Percentiles rank a stretch among this genome's conserved stretches.
phyloP scores from a whole-genome alignment of 2,888 invertebrate species.

The Pollenia angustigena region DNA sequence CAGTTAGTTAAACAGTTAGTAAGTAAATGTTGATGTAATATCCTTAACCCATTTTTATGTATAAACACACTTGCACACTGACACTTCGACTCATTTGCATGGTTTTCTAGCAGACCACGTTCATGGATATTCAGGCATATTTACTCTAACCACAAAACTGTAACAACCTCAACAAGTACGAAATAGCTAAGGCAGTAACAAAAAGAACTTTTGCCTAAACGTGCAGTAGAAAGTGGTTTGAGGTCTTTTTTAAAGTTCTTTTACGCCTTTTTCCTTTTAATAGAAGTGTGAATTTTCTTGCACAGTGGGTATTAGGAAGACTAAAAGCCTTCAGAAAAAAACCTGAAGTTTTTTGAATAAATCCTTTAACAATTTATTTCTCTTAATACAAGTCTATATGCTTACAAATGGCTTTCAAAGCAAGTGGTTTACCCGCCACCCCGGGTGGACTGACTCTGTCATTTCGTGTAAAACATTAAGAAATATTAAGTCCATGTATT shows the following conservation, averaged over 20 bases:
- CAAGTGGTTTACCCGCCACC: too few species aligned
- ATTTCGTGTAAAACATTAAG: too few species aligned
- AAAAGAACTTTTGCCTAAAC: slow-evolving; percentile 14
- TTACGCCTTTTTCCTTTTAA: slow-evolving; percentile 5
- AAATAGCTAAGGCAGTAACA: neutral
- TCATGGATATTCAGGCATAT: neutral
- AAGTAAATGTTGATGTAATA: slow-evolving; percentile 52
- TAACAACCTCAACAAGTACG: neutral
- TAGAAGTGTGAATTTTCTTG: neutral
- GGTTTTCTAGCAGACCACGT: neutral
- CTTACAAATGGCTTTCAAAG: too few species aligned
- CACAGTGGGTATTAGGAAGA: neutral
- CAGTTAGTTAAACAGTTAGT: slow-evolving; percentile 52
- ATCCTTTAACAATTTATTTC: too few species aligned
- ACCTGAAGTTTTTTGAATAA: too few species aligned
- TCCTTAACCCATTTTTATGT: slow-evolving; percentile 37
- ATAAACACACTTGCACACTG: slow-evolving; percentile 1
- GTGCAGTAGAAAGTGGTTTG: slow-evolving; percentile 10
- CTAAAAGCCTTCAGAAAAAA: too few species aligned
- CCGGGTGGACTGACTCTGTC: too few species aligned
- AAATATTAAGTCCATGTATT: too few species aligned
- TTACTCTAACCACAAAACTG: slow-evolving; percentile 27
- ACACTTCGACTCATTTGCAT: neutral
- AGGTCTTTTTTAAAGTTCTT: neutral
- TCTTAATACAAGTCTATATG: too few species aligned